These are phyloP conservation scores for Hemibates koningsi DNA, from an alignment of 2,113 vertebrate species.

Conservation along the genomic window DNA sequence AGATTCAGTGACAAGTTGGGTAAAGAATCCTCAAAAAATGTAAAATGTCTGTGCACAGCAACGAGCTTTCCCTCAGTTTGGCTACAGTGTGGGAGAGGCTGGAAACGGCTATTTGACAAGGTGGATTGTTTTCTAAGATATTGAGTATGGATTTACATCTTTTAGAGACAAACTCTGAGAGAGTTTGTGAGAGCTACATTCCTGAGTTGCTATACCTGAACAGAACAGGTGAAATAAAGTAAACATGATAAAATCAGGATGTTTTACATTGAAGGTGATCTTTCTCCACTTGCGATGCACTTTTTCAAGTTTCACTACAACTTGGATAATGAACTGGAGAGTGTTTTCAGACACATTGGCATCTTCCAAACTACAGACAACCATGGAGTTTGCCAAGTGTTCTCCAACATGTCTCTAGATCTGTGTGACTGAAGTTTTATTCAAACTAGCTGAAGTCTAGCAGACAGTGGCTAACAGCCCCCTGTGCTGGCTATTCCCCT, in stretches of 20 bases:
- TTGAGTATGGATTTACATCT: background rate
- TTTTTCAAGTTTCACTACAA: background rate
- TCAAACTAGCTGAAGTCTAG: background rate
- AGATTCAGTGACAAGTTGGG: background rate
- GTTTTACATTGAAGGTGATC: background rate
- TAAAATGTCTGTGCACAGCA: background rate
- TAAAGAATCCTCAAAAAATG: background rate
- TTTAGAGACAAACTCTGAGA: background rate
- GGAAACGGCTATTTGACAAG: background rate
- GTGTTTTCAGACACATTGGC: background rate
- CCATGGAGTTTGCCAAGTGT: background rate
- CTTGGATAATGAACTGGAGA: background rate
- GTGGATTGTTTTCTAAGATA: background rate
- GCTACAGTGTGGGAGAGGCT: background rate
- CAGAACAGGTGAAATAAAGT: background rate
- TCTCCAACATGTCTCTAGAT: background rate
- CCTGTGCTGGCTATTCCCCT: background rate
- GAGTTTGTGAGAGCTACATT: background rate
- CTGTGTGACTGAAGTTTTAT: background rate
- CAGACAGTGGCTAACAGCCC: background rate
- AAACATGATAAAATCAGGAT: background rate
- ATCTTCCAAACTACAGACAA: background rate
- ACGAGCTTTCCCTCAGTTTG: background rate
- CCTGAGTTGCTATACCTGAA: background rate
- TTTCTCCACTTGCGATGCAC: background rate